These are phyloP conservation scores for Ammodytes marinus DNA, from an alignment of 2,113 vertebrate genomes.

Conservation along the genomic window DNA sequence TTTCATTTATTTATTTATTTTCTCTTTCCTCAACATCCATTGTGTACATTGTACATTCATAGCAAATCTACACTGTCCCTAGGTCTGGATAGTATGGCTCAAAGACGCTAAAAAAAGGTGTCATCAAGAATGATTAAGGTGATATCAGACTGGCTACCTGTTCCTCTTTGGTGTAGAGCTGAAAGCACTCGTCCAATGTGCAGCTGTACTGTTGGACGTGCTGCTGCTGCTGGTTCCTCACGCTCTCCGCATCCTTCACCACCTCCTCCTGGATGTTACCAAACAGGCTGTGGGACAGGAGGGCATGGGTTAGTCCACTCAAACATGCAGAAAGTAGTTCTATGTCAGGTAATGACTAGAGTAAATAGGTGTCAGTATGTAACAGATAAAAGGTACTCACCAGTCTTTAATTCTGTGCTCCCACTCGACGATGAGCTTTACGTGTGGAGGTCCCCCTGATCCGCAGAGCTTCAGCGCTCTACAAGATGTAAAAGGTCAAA, in stretches of 20 bases:
- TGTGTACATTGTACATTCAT: not conserved
- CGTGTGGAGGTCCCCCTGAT: slow-evolving; percentile 90
- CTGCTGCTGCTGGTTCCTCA: slow-evolving; percentile 89
- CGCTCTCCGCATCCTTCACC: slow-evolving; percentile 91
- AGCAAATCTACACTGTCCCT: not conserved
- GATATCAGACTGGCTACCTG: slow-evolving; percentile 84
- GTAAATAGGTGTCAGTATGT: not conserved
- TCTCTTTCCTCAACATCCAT: not conserved
- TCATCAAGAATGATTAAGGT: not conserved
- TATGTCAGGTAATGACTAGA: too few relatives aligned
- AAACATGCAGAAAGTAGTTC: not conserved
- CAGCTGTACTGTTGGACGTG: slow-evolving; percentile 94
- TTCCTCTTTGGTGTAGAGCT: slow-evolving; percentile 98
- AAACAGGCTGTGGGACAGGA: slow-evolving; percentile 85
- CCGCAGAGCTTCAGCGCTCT: slow-evolving; percentile 90
- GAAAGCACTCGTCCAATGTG: slow-evolving; percentile 95
- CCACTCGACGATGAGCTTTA: slow-evolving; percentile 94
- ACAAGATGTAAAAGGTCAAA: slow-evolving; percentile 7
- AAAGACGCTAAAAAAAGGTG: not conserved
- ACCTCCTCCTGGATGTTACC: slow-evolving; percentile 92
- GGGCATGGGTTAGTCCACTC: not conserved
- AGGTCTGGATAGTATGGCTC: not conserved
- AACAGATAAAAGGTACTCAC: slow-evolving; percentile 79
- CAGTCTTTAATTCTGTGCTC: slow-evolving; percentile 89
- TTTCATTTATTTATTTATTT: not conserved